These are phyloP conservation scores for Rhagonycha lutea DNA, from an alignment of 2,888 invertebrate genomes.

Conservation along the genomic window DNA sequence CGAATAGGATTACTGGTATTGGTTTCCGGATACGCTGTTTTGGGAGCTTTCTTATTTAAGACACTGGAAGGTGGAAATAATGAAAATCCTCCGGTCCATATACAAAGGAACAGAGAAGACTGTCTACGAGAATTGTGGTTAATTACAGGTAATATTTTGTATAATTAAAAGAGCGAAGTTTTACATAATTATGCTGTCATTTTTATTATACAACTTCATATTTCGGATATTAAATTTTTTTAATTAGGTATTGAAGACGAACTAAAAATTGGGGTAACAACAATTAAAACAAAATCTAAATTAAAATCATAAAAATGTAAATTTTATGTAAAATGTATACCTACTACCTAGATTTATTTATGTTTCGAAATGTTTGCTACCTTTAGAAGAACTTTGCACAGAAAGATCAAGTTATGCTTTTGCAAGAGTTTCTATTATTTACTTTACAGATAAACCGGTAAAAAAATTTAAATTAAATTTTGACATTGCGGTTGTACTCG, in stretches of 20 bases:
- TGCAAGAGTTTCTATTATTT: neutral
- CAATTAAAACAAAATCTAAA: neutral
- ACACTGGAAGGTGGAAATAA: slow-evolving; percentile 49
- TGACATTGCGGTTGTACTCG: neutral
- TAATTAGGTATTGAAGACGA: neutral
- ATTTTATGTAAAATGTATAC: neutral
- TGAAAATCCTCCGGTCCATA: slow-evolving; percentile 37
- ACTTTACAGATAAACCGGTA: neutral
- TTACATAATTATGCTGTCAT: neutral
- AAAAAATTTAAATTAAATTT: neutral
- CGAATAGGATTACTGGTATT: slow-evolving; percentile 49
- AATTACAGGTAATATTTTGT: slow-evolving; percentile 70
- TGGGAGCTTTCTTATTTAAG: slow-evolving; percentile 52
- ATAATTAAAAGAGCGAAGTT: neutral
- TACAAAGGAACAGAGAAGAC: slow-evolving; percentile 52
- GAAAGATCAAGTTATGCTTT: neutral
- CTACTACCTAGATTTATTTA: neutral
- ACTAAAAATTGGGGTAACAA: neutral
- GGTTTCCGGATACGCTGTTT: slow-evolving; percentile 51
- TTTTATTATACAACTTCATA: neutral
- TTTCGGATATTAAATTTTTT: neutral
- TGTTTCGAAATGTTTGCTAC: neutral
- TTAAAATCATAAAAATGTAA: slow-evolving; percentile 7
- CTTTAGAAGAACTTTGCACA: neutral
- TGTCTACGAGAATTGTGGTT: slow-evolving; percentile 77